These are phyloP conservation scores for Drosophila bocqueti DNA, from an alignment of 1,140 invertebrate species.

Conservation along the genomic window DNA sequence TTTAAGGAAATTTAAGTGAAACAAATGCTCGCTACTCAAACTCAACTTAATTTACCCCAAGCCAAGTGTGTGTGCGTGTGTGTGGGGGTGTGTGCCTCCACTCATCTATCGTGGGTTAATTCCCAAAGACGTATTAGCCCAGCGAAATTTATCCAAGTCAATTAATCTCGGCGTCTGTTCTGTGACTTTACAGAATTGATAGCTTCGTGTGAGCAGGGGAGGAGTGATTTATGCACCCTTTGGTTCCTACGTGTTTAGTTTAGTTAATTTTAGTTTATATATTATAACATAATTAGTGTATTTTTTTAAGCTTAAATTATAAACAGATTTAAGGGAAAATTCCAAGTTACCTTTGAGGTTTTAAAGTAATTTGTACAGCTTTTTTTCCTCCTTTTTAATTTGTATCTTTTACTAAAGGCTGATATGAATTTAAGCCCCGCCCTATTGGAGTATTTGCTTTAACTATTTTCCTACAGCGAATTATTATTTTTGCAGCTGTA, in stretches of 20 bases:
- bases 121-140: conserved; percentile 54
- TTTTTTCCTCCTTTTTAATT: neutral
- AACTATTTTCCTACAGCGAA: conserved; percentile 7
- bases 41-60: conserved; percentile 26
- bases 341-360: neutral
- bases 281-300: neutral
- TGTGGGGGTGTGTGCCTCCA: neutral
- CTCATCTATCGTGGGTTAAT: conserved; percentile 46
- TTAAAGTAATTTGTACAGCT: no score
- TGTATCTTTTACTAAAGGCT: neutral
- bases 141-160: conserved; percentile 63
- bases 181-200: conserved; percentile 46
- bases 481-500: conserved; percentile 29
- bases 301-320: neutral
- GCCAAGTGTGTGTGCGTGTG: conserved; percentile 3
- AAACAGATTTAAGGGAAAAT: neutral
- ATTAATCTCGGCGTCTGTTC: conserved; percentile 66
- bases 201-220: conserved; percentile 3
- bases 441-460: neutral
- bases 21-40: conserved; percentile 24
- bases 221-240: conserved; percentile 24
- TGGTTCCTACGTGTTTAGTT: conserved; percentile 3
- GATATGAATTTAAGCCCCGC: conserved; percentile 1
- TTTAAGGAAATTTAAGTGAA: conserved; percentile 42
- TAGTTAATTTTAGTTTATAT: neutral